Evolutionary conservation across 2,888 invertebrate genomes (phyloP), one percentile per base, ranked within the genome.

Genomic region (Apoda limacodes): DNA sequence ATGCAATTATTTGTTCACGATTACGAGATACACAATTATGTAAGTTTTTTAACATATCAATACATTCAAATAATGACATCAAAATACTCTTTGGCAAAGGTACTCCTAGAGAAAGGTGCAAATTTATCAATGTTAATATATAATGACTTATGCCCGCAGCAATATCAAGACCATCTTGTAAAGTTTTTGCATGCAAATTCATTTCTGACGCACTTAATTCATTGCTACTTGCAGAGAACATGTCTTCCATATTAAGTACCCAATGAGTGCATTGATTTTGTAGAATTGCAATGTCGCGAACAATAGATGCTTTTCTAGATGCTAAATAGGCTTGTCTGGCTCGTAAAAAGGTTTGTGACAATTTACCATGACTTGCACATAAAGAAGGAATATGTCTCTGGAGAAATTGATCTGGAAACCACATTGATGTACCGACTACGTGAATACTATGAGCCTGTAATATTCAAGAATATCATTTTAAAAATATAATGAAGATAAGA

Each of bases 351-450:
- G 47, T 55, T 49, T 78, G 76, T 9, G 68, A 57, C 35, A 76
- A 47, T 52, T 78, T 81, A 14, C 62, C 65, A 60, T 82, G 66
- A 63, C 67, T 62, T 63, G 83, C 63, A 68, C 82, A 60, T 66
- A 85, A 57, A 46, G 87, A 66, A 45, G 85, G 76, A 39, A 85
- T 71, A 61, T 86, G 84, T 45, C 84, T 83, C 25, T 82, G 67
- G 3, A 97, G 78, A 67, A 96, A 97, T 46, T 86, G 83, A 57
- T 89, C 90, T 0, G 96, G 93, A 52, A 90, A 87, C 94, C 95
- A 97, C 30, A 93, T 64, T 9, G 90, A 82, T 54, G 91, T 91
- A 1, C 93, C 94, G 34, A 86, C 82, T 17, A 98, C 68, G 25
- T 89, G 88, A 34, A 95, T 87, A 17, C 89, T 90, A 42, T 90